Evolutionary conservation across 2,797 vertebrate species (phyloP).

Genomic region (Hemibagrus guttatus): DNA sequence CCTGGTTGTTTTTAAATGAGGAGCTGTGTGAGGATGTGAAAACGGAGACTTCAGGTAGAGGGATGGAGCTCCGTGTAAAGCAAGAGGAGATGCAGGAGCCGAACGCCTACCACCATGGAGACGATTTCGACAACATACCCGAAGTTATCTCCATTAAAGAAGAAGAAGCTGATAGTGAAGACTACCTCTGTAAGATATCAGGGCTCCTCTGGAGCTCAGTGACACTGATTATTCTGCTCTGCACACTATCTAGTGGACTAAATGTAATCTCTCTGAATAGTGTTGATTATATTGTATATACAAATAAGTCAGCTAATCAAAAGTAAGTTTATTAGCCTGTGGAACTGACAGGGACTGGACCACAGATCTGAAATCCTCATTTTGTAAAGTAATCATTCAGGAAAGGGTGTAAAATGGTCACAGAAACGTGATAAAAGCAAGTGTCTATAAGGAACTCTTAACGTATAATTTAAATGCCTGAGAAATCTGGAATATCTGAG

Average conservation of each 20-base stretch:
- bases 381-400: not conserved
- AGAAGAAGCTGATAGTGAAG: not conserved
- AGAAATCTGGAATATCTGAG: not conserved
- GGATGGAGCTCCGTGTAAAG: not conserved
- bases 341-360: no score
- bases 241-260: not conserved
- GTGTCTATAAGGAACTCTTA: not conserved
- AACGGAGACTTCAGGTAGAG: not conserved
- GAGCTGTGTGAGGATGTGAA: not conserved
- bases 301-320: not conserved
- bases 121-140: not conserved
- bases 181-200: slow-evolving; percentile 7
- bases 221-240: not conserved
- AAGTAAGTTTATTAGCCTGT: no score
- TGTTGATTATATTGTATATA: not conserved
- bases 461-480: no score
- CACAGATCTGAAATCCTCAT: not conserved
- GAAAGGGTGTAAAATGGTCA: not conserved
- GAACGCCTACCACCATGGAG: not conserved
- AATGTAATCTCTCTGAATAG: not conserved
- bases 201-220: not conserved
- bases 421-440: not conserved
- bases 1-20: not conserved
- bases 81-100: not conserved
- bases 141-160: slow-evolving; percentile 1